These are phyloP conservation scores for Rhodinocichla rosea DNA, from an alignment of 2,113 vertebrate species.

Conservation along the genomic window DNA sequence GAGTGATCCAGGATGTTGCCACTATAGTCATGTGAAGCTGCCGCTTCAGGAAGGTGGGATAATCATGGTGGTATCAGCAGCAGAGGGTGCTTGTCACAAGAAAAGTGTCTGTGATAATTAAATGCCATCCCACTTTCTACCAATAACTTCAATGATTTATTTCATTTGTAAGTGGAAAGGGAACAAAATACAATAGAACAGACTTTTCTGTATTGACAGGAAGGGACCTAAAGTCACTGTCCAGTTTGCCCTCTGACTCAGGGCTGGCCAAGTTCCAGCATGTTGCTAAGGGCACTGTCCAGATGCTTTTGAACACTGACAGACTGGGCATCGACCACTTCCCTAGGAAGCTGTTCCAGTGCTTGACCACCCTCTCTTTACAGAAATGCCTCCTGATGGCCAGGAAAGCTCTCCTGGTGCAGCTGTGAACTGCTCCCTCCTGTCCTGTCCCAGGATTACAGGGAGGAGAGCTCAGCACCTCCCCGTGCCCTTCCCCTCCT, in stretches of 20 bases:
- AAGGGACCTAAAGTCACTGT: neutral
- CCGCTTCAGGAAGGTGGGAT: neutral
- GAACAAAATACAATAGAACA: neutral
- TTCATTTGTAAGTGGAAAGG: neutral
- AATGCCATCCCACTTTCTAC: neutral
- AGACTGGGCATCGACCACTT: fast-evolving
- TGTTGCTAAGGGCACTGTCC: neutral
- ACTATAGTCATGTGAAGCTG: neutral
- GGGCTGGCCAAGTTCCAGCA: neutral
- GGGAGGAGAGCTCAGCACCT: neutral
- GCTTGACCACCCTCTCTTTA: neutral
- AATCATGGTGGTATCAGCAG: neutral
- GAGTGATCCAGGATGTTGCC: neutral
- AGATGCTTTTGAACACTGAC: too few relatives aligned
- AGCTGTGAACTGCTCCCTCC: neutral
- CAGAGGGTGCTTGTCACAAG: neutral
- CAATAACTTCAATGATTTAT: neutral
- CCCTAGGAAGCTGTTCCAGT: neutral
- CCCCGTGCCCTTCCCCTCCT: neutral
- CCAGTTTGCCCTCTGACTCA: neutral
- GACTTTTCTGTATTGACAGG: neutral
- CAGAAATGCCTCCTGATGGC: neutral
- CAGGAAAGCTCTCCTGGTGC: neutral
- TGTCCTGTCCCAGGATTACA: neutral
- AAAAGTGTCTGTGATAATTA: neutral